These are phyloP conservation scores for Rhogogaster chlorosoma DNA, from an alignment of 2,888 invertebrate genomes.

Conservation along the genomic window DNA sequence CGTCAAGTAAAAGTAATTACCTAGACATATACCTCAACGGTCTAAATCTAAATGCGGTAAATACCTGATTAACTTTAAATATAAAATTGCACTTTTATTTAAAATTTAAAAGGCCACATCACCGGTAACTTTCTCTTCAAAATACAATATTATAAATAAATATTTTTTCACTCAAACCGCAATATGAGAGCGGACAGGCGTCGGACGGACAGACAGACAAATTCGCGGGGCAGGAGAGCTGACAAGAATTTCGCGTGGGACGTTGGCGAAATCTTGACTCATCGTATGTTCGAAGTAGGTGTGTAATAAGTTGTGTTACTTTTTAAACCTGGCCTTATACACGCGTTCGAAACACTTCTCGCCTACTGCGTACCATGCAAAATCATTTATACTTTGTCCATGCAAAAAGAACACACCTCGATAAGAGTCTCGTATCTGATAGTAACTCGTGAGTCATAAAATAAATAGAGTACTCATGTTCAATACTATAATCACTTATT, in stretches of 20 bases:
- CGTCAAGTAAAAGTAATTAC: neutral
- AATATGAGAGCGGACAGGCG: neutral
- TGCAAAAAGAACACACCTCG: neutral
- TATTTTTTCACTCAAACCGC: conserved; percentile 34
- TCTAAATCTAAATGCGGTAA: neutral
- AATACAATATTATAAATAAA: conserved; percentile 35
- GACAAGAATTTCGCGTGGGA: conserved; percentile 36
- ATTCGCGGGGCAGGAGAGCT: neutral
- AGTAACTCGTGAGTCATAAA: neutral
- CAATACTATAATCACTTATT: neutral
- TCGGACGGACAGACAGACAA: conserved; percentile 26
- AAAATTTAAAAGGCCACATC: conserved; percentile 45
- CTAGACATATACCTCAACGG: neutral
- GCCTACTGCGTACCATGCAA: neutral
- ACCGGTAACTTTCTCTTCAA: conserved; percentile 39
- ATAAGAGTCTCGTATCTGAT: neutral
- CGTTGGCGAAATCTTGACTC: conserved; percentile 46
- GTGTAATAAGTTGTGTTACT: conserved; percentile 25
- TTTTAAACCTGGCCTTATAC: conserved; percentile 18
- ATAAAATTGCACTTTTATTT: conserved; percentile 41
- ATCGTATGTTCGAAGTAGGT: conserved; percentile 7
- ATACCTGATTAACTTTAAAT: neutral
- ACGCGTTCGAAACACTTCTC: neutral
- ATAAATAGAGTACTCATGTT: neutral
- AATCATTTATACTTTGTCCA: neutral